Evolutionary conservation across 2,888 invertebrate genomes (phyloP).

Genomic region (Sialis fuliginosa): DNA sequence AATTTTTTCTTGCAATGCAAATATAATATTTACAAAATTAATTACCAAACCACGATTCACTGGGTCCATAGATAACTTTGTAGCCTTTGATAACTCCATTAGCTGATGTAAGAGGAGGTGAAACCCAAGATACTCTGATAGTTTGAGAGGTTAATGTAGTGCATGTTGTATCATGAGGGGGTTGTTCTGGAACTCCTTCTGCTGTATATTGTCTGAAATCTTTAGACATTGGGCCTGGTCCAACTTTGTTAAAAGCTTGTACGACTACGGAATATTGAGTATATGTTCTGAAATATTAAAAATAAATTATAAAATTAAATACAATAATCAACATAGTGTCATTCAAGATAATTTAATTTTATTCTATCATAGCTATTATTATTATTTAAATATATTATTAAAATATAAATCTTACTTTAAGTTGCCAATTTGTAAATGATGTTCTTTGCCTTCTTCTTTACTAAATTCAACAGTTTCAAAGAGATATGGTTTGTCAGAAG

Average conservation of each 20-base stretch:
- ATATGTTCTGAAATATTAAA: conserved; percentile 48
- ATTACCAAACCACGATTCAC: conserved; percentile 83
- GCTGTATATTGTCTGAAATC: conserved; percentile 85
- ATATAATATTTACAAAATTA: conserved; percentile 14
- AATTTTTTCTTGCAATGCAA: no score
- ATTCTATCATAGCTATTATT: neutral
- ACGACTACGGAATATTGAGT: conserved; percentile 93
- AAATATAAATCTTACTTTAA: conserved; percentile 33
- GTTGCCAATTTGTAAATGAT: conserved; percentile 63
- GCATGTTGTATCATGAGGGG: conserved; percentile 82
- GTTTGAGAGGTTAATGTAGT: conserved; percentile 88
- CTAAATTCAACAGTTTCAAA: conserved; percentile 86
- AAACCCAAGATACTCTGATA: conserved; percentile 86
- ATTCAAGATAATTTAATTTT: neutral
- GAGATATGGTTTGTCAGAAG: conserved; percentile 70
- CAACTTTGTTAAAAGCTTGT: conserved; percentile 88
- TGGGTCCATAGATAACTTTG: conserved; percentile 83
- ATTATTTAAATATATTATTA: neutral
- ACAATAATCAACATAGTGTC: no score
- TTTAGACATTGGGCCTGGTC: conserved; percentile 78
- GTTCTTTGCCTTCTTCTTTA: conserved; percentile 81
- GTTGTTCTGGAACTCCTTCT: conserved; percentile 83
- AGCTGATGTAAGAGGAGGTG: conserved; percentile 78
- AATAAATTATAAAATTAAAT: neutral
- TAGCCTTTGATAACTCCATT: conserved; percentile 93